Base-by-base conservation (phyloP, 2,113 vertebrate genomes). In the Seriola aureovittata region DNA sequence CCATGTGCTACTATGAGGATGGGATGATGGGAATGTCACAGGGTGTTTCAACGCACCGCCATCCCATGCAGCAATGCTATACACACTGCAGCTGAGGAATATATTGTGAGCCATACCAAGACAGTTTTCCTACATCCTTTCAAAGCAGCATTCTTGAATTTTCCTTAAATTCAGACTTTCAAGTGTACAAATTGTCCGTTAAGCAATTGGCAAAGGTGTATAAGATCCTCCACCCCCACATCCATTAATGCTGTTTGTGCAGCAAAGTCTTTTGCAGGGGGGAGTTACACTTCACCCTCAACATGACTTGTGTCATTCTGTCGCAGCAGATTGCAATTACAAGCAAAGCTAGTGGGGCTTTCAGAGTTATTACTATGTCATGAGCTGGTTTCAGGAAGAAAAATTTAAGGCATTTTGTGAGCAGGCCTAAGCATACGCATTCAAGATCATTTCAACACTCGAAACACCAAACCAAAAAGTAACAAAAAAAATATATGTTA, bases 231-330 rank as follows among this genome's bases (percentile, higher is more conserved):
- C 19, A 48, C 46, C 34, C 36, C 63, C 55, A 46, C 19, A 13
- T 71, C 66, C 38, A 19, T 36, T 84, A 11, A 8, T 25, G 13
- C n/a, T 32, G 34, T 58, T 29, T 75, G 17, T 57, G 6, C 32
- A 8, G 59, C 65, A 29, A 29, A 17, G 63, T 58, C n/a, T 16
- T 29, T 8, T 11, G 40, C 32, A 46, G 40, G 16, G 21, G 57
- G 71, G 19, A 21, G 42, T 48, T 50, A 74, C n/a, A 64, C 63
- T 60, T 81, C 75, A 38, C 4, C 23, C 34, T 46, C 14, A 14
- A 29, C 29, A 68, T 44, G 71, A 67, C 34, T 42, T 1, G 5
- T 76, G 73, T 50, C 14, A n/a, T 71, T 52, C 69, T 71, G 48
- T 46, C 42, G 34, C n/a, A 12, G 38, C 38, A 29, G 29, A 59